Evolutionary conservation across 2,113 vertebrate genomes (phyloP), one percentile per base, ranked within the genome.

Genomic region (Coturnix japonica): DNA sequence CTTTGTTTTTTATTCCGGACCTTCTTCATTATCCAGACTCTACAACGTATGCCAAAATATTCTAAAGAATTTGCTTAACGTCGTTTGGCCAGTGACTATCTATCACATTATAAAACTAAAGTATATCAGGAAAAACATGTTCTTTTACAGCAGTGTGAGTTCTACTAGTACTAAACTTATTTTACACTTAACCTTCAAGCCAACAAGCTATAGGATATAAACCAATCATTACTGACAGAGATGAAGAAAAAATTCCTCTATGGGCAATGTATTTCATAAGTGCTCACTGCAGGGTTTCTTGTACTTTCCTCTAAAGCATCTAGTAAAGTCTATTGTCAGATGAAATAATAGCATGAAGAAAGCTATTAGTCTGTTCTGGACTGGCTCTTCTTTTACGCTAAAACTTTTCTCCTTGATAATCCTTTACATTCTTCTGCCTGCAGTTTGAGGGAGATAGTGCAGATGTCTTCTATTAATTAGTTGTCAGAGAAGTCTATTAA

Each of bases 241-340:
- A 94, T 94, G 95, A 90, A 63, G 95, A 88, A 83, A 95, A 93
- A 93, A 75, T 94, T 95, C 87, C 75, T 95, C 85, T 81, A 65
- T 0, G 0, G 54, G 77, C 66, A 87, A 77, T 85, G 54, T 33
- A 93, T 93, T 94, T 91, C 86, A 64, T 84, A 95, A 94, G 61
- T 76, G 73, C 74, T 95, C 92, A 63, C 93, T 86, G 86, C 77
- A 90, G 85, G 93, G 86, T 87, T 89, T 86, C 85, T 81, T 89
- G 61, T 90, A 84, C 85, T 90, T 93, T 81, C 47, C 65, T 61
- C 86, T 86, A 78, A 91, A 90, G 86, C 80, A 90, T 94, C 90
- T 95, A 86, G 77, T 84, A 94, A 57, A 4, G 1, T 66, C 83
- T 88, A 81, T 71, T 93, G 80, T 94, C 83, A 91, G 69, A 88